Evolutionary conservation across 2,888 invertebrate species (phyloP).

Genomic region (Dendrolimus pini): DNA sequence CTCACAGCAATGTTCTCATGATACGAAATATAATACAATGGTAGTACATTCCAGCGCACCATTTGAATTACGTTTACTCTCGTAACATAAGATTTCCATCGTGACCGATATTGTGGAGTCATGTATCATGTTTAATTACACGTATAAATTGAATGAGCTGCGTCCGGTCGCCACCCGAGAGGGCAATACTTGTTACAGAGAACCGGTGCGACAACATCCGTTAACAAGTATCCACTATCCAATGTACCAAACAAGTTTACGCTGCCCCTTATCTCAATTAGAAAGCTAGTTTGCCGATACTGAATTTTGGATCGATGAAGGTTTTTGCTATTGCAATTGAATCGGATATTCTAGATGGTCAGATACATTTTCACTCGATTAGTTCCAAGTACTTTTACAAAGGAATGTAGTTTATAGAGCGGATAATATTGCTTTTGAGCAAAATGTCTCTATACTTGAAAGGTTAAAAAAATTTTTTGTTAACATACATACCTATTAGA

Average conservation of each 20-base stretch:
- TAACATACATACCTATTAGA: conserved; percentile 2
- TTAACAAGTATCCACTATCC: conserved; percentile 18
- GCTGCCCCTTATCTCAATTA: conserved; percentile 41
- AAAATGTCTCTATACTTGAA: too few species aligned
- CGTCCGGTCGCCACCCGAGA: conserved; percentile 21
- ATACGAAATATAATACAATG: conserved; percentile 19
- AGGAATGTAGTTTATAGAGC: too few species aligned
- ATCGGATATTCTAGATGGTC: conserved; percentile 9
- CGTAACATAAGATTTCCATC: conserved; percentile 27
- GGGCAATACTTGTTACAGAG: conserved; percentile 15
- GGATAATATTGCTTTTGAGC: too few species aligned
- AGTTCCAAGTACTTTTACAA: too few species aligned
- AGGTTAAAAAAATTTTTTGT: too few species aligned
- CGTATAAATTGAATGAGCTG: conserved; percentile 32
- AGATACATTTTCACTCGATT: too few species aligned
- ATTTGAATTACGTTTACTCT: conserved; percentile 25
- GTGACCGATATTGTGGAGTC: conserved; percentile 22
- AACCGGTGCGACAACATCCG: conserved; percentile 35
- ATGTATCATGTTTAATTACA: conserved; percentile 26
- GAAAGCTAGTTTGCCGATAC: conserved; percentile 46
- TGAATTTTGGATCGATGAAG: conserved; percentile 40
- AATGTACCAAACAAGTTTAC: conserved; percentile 29
- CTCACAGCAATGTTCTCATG: conserved; percentile 22
- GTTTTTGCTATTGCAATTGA: conserved; percentile 22
- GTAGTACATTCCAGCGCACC: conserved; percentile 20